phyloP scores from a whole-genome alignment of 2,888 invertebrate genomes.

The Melieria picta region DNA sequence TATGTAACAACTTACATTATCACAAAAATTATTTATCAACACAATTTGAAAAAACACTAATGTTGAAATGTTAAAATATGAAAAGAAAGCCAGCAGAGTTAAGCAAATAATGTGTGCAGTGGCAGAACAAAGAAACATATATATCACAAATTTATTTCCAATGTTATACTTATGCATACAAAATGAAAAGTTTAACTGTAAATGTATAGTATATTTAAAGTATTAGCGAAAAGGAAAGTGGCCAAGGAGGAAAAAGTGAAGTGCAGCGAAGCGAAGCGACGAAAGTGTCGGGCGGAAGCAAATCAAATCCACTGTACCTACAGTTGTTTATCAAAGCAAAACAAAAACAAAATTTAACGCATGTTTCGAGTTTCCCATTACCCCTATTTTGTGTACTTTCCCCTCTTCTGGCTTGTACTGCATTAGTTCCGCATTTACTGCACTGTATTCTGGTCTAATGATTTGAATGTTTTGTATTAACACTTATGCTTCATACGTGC shows the following conservation, averaged over 20 bases:
- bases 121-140: not conserved
- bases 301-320: constrained; percentile 24
- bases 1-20: not conserved
- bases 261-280: not conserved
- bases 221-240: not conserved
- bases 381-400: not conserved
- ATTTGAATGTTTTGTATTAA: too few relatives aligned
- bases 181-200: constrained; percentile 16
- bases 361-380: not conserved
- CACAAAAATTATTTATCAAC: not conserved
- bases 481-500: not conserved
- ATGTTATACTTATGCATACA: constrained; percentile 16
- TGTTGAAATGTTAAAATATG: not conserved
- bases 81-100: not conserved
- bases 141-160: constrained; percentile 23
- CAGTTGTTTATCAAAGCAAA: constrained; percentile 13
- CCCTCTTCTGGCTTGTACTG: not conserved
- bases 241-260: constrained; percentile 1
- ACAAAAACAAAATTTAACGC: not conserved
- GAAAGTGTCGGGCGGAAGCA: not conserved
- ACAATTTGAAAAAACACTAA: not conserved
- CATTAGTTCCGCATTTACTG: too few relatives aligned
- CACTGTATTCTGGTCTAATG: too few relatives aligned
- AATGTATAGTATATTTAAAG: constrained; percentile 18
- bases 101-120: not conserved